Conservation (phyloP, 37 sponge, comb jelly and placozoan species). For the Theonella swinhoei region DNA sequence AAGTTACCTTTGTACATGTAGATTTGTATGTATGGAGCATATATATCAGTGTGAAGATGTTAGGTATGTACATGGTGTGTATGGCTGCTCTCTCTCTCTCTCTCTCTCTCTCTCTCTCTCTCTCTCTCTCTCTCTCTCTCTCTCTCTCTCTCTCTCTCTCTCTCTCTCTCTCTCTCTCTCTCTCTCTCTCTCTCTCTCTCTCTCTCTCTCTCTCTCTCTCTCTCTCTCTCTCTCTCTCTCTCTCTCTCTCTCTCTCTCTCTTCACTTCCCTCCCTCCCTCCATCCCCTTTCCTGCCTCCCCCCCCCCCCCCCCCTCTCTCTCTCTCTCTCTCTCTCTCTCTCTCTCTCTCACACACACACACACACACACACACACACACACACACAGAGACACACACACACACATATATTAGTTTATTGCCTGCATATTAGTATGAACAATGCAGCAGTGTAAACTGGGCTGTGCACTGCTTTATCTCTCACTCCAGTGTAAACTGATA, state of each 20-base stretch:
- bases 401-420: too few relatives aligned
- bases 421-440: too few relatives aligned
- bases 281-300: too few relatives aligned
- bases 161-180: constrained; percentile 13
- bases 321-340: constrained; percentile 32
- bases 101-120: constrained; percentile 36
- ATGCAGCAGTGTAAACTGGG: too few relatives aligned
- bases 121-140: constrained; percentile 19
- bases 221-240: constrained; percentile 32
- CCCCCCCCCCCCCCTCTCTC: background rate
- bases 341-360: constrained; percentile 30
- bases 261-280: too few relatives aligned
- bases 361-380: constrained; percentile 10
- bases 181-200: constrained; percentile 9
- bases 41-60: too few relatives aligned
- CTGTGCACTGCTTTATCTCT: too few relatives aligned
- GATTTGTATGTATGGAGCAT: background rate
- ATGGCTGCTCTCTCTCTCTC: constrained; percentile 5
- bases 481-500: too few relatives aligned
- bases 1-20: too few relatives aligned
- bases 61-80: too few relatives aligned
- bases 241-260: constrained; percentile 28
- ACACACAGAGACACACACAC: too few relatives aligned
- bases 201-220: constrained; percentile 18
- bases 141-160: constrained; percentile 15